phyloP scores from a whole-genome alignment of 2,113 vertebrate genomes.

The Thalassoma bifasciatum region DNA sequence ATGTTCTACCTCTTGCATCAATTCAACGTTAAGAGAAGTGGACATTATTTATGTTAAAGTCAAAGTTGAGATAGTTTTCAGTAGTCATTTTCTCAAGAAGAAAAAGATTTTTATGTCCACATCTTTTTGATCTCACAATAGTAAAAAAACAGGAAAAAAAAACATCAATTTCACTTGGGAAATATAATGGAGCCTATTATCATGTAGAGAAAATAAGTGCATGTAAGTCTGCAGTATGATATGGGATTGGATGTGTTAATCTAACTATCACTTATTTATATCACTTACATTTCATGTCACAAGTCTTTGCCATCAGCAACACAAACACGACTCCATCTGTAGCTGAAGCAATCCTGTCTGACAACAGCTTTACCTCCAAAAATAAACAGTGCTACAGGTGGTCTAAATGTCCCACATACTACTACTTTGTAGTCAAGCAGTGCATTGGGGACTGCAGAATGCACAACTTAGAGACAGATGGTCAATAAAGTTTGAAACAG shows the following conservation, averaged over 20 bases:
- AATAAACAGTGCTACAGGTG: slow-evolving; percentile 10
- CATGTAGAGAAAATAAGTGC: not conserved
- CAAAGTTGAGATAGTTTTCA: no score
- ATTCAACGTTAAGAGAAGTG: no score
- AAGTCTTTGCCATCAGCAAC: not conserved
- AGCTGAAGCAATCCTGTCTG: no score
- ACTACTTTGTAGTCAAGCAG: slow-evolving; percentile 21
- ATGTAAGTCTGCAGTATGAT: no score
- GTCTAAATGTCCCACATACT: slow-evolving; percentile 6
- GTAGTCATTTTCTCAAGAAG: no score
- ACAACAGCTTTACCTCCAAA: not conserved
- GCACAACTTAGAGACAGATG: slow-evolving; percentile 33
- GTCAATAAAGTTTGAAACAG: slow-evolving; percentile 21
- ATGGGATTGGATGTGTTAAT: not conserved
- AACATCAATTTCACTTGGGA: no score
- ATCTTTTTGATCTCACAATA: no score
- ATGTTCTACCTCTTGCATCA: no score
- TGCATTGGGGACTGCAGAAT: slow-evolving; percentile 9
- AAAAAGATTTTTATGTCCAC: no score
- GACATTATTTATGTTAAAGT: no score
- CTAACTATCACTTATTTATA: not conserved
- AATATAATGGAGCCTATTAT: no score
- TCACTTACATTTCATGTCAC: not conserved
- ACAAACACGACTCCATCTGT: not conserved
- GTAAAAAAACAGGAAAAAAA: no score